Base-by-base conservation (phyloP, 2,888 invertebrate genomes). In the Gasteruption jaculator region DNA sequence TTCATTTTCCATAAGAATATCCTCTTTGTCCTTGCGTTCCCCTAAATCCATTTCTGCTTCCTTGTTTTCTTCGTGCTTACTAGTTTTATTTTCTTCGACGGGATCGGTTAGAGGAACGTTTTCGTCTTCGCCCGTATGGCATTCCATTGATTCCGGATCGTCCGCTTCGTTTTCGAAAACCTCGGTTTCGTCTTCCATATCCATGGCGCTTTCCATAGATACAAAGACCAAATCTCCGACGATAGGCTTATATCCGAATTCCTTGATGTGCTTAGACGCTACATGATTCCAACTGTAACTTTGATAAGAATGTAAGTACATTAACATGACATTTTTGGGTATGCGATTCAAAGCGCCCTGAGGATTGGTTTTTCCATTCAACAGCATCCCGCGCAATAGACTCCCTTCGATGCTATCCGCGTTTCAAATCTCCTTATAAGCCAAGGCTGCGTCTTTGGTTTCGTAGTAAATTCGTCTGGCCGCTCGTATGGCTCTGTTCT, bases 291-390 rank as follows among this genome's bases (percentile, higher is more conserved):
- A 99, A 4, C 95, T 65, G 39, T 86, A 78, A 64, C 95, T 94
- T 76, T 99, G 99, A 73, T 93, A 97, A 8, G 94, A 80, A 74
- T 99, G 97, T 3, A 94, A 78, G 72, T 99, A 99, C 61, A 99
- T 78, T 38, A 91, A 74, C 0, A 91, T 76, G 43, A 83, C 83
- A 73, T 91, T 91, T 39, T 92, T 78, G 0, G 93, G 87, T 56
- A 95, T 71, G 79, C 83, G 69, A 6, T 69, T 66, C 14, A 71
- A 51, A 11, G 65, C 68, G 29, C 65, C 66, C 29, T 61, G 60
- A 29, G 58, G 60, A 60, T 68, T 67, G 3, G 43, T 56, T 7
- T 41, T 37, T 1, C 62, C 60, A 20, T 52, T 54, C 14, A 43
- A 39, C 14, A 45, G 35, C 18, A 70, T 36, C 11, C 68, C 70